phyloP scores from a whole-genome alignment of 2,888 invertebrate genomes.

The Cryptus viduatorius region DNA sequence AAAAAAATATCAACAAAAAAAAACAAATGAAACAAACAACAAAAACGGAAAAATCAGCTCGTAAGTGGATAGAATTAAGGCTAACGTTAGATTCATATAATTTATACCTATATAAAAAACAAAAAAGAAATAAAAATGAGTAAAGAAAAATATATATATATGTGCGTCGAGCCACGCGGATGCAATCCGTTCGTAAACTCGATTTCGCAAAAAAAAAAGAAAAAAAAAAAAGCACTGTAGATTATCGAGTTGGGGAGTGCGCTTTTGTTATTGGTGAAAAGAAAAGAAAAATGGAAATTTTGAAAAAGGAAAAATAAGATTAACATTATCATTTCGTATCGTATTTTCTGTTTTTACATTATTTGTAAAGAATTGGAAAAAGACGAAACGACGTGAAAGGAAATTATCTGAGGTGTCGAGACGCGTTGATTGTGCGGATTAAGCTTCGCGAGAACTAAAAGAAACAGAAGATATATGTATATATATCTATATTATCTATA shows the following conservation, averaged over 20 bases:
- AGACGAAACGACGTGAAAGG: background rate
- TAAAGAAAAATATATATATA: conserved; percentile 69
- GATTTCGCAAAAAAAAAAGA: conserved; percentile 64
- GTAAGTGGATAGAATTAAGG: conserved; percentile 77
- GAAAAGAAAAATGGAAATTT: background rate
- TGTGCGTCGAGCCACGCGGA: conserved; percentile 63
- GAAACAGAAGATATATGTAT: background rate
- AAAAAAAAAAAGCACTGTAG: conserved; percentile 77
- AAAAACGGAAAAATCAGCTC: conserved; percentile 63
- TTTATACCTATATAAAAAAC: conserved; percentile 77
- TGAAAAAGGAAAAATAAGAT: background rate
- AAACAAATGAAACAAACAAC: conserved; percentile 55
- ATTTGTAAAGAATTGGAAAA: conserved; percentile 7
- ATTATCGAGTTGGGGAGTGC: conserved; percentile 71
- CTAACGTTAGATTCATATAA: conserved; percentile 80
- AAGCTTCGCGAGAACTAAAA: background rate
- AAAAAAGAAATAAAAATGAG: conserved; percentile 57
- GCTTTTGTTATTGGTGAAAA: conserved; percentile 69
- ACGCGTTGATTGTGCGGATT: background rate
- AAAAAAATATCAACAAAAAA: conserved; percentile 15
- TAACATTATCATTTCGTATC: conserved; percentile 42
- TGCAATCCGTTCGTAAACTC: conserved; percentile 71
- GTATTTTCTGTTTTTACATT: conserved; percentile 42
- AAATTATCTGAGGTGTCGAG: background rate
- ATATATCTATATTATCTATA: too few species aligned